Base-by-base conservation (phyloP, 2,113 vertebrate species). In the Vulpes lagopus region DNA sequence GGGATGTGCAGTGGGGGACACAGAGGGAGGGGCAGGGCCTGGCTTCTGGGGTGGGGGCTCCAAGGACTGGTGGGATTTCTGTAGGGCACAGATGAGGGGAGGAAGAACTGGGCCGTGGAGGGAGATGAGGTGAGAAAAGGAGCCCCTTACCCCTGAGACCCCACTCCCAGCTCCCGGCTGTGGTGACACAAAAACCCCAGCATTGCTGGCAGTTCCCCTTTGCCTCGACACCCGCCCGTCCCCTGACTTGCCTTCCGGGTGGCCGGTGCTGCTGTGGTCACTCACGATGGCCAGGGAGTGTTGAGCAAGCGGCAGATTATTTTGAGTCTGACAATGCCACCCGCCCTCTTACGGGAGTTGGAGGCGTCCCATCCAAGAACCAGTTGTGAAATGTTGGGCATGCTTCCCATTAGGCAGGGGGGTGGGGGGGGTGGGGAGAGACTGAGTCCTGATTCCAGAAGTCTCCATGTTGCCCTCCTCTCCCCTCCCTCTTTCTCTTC, bases 81-180 rank as follows among this genome's bases (percentile, higher is more conserved):
- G 0, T 2, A 9, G 30, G 32, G 20, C 4, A 0, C 3, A 15
- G 30, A 22, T 0, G 27, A 7, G 16, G 43, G 82, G 35, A 12
- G 67, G 59, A 0, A 0, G 35, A 27, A n/a, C 87, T 7, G 30
- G 19, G 23, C 3, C 2, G 38, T 3, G 30, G n/a, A 78, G 49
- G 2, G 23, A 8, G 55, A 8, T 9, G 11, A n/a, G 17, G 10
- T 0, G 0, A 15, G 3, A 10, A 55, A 10, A 55, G 38, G 11
- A 43, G 62, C 20, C 19, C 10, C 23, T 23, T 1, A 9, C 11
- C 19, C 32, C 5, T 14, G 60, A 67, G 85, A 51, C 38, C 38
- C 69, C 1, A 2, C 25, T 5, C 17, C 53, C 0, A 5, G 1
- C 38, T 1, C 17, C 69, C 15, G 2, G 79, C 8, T 0, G 4